Conservation (phyloP, 2,888 invertebrate species). For the Leptogaster cylindrica region DNA sequence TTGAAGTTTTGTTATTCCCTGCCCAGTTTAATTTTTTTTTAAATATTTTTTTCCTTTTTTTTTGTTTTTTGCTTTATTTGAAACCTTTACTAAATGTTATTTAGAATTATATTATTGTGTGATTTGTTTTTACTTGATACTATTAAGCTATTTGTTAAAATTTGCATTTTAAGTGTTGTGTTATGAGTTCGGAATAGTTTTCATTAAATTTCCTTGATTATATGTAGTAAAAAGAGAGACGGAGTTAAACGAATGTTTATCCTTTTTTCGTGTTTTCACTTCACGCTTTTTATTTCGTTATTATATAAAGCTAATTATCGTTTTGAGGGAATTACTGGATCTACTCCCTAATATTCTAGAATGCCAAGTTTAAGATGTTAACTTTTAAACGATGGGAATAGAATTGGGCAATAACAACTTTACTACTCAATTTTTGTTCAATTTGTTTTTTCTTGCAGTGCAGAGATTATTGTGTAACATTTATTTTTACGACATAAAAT, state of each 20-base stretch:
- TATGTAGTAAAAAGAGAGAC: not conserved
- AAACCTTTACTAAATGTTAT: slow-evolving; percentile 47
- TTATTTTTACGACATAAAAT: too few species aligned
- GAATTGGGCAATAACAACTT: not conserved
- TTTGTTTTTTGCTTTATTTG: slow-evolving; percentile 41
- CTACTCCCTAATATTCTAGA: slow-evolving; percentile 8
- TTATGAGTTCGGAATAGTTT: slow-evolving; percentile 14
- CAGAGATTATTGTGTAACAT: too few species aligned
- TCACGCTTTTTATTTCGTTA: too few species aligned
- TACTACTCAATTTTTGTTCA: slow-evolving; percentile 12
- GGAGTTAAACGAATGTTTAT: not conserved
- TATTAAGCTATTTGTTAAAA: slow-evolving; percentile 8
- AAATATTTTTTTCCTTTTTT: too few species aligned
- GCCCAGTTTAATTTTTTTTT: slow-evolving; percentile 49
- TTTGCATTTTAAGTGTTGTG: slow-evolving; percentile 10
- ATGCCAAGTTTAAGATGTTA: slow-evolving; percentile 9
- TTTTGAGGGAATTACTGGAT: not conserved
- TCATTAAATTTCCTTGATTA: not conserved
- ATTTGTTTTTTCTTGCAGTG: not conserved
- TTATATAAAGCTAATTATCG: not conserved
- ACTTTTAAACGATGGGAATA: slow-evolving; percentile 28
- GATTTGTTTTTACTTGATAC: slow-evolving; percentile 45
- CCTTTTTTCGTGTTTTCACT: too few species aligned
- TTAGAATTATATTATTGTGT: slow-evolving; percentile 45
- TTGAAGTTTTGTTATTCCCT: slow-evolving; percentile 49